Evolutionary conservation across 2,888 invertebrate genomes (phyloP).

Genomic region (Fissipunctia ypsillon): DNA sequence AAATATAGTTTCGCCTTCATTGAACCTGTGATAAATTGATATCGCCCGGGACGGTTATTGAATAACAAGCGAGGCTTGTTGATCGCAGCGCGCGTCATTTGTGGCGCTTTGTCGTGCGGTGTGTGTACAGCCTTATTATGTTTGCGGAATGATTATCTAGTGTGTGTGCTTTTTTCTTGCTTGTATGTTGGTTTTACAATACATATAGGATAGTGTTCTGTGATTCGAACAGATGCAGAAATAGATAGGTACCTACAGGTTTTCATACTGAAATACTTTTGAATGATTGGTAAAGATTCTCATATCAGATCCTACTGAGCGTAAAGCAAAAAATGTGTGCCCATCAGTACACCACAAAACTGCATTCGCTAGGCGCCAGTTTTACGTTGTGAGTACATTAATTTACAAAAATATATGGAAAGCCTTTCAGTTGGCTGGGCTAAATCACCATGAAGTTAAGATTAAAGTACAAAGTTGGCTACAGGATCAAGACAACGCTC

Average conservation of each 20-base stretch:
- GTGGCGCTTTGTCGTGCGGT: constrained; percentile 64
- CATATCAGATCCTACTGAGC: too few relatives aligned
- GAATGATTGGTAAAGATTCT: too few relatives aligned
- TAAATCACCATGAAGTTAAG: too few relatives aligned
- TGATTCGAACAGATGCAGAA: background rate
- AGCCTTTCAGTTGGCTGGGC: too few relatives aligned
- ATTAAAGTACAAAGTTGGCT: too few relatives aligned
- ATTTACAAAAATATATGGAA: too few relatives aligned
- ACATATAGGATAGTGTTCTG: background rate
- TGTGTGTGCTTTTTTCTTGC: background rate
- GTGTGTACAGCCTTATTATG: constrained; percentile 56
- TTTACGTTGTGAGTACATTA: too few relatives aligned
- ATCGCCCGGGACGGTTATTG: constrained; percentile 85
- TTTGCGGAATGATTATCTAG: constrained; percentile 48
- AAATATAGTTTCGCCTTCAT: constrained; percentile 90
- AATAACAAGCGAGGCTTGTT: constrained; percentile 88
- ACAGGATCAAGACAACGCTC: too few relatives aligned
- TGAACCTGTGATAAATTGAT: constrained; percentile 90
- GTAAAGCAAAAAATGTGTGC: too few relatives aligned
- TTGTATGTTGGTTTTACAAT: background rate
- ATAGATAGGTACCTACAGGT: background rate
- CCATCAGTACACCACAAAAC: too few relatives aligned
- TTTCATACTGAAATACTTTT: background rate
- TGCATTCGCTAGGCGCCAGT: too few relatives aligned
- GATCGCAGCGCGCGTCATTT: constrained; percentile 71